Percentiles rank a stretch among this genome's conserved stretches.
These are phyloP conservation scores for Drosophila mimetica DNA, from an alignment of 2,888 invertebrate species.

Conservation along the genomic window DNA sequence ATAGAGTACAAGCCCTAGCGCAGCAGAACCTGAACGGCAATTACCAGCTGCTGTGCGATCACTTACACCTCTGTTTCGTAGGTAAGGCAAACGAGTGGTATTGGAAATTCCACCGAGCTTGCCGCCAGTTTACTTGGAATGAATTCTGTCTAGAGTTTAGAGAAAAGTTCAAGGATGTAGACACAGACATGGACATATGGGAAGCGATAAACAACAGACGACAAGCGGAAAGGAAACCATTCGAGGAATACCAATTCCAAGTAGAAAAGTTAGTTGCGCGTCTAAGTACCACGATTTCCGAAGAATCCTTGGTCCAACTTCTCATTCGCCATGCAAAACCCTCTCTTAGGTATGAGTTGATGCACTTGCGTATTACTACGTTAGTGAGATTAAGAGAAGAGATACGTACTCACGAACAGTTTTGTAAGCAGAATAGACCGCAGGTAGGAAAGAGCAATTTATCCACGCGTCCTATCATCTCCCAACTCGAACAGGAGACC, in stretches of 20 bases:
- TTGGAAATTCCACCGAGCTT: background rate
- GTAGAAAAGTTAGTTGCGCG: too few species aligned
- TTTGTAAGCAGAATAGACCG: background rate
- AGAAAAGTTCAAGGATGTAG: background rate
- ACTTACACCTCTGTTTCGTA: background rate
- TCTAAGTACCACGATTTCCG: too few species aligned
- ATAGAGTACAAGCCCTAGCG: background rate
- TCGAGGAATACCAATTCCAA: background rate
- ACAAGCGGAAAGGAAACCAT: background rate
- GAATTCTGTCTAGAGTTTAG: background rate
- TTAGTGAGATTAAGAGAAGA: background rate
- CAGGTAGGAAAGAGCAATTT: background rate
- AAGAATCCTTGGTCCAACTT: background rate
- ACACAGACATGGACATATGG: constrained; percentile 7
- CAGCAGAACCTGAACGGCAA: background rate
- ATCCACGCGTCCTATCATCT: background rate
- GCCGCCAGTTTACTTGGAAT: background rate
- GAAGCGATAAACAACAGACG: constrained; percentile 1
- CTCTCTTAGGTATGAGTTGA: constrained; percentile 3
- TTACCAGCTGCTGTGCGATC: background rate
- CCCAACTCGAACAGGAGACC: background rate
- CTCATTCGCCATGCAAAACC: constrained; percentile 4
- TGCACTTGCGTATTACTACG: background rate
- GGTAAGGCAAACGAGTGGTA: constrained; percentile 8
- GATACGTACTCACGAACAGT: background rate